These are phyloP conservation scores for Drosophila fungiperda DNA, from an alignment of 2,888 invertebrate species.

Conservation along the genomic window DNA sequence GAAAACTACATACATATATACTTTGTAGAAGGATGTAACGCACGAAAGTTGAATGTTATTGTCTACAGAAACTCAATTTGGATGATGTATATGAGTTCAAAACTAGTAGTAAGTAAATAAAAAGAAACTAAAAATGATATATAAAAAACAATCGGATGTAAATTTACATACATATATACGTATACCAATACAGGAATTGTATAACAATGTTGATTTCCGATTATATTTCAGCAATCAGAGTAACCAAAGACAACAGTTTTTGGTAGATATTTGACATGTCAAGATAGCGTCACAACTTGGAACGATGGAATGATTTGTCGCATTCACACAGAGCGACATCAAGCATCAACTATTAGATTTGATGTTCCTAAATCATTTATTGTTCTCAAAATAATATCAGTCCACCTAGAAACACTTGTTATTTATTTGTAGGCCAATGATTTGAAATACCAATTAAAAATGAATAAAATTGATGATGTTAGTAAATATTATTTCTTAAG, in stretches of 20 bases:
- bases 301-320: neutral
- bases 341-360: neutral
- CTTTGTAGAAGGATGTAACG: neutral
- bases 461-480: neutral
- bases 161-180: slow-evolving; percentile 37
- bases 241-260: neutral
- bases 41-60: slow-evolving; percentile 8
- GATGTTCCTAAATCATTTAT: slow-evolving; percentile 1
- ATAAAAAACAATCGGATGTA: slow-evolving; percentile 7
- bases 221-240: slow-evolving; percentile 2
- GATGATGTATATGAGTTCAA: neutral
- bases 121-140: slow-evolving; percentile 19
- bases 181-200: slow-evolving; percentile 16
- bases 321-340: neutral
- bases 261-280: neutral
- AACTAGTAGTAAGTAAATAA: slow-evolving; percentile 1
- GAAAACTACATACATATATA: slow-evolving; percentile 7
- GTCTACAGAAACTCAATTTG: slow-evolving; percentile 2
- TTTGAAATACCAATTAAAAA: neutral
- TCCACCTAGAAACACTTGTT: neutral
- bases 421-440: neutral
- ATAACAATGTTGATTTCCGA: slow-evolving; percentile 34
- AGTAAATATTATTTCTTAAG: neutral
- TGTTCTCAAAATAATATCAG: neutral
- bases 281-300: slow-evolving; percentile 3